Conservation (phyloP, 2,888 invertebrate species). For the Nipponacmea schrenckii region DNA sequence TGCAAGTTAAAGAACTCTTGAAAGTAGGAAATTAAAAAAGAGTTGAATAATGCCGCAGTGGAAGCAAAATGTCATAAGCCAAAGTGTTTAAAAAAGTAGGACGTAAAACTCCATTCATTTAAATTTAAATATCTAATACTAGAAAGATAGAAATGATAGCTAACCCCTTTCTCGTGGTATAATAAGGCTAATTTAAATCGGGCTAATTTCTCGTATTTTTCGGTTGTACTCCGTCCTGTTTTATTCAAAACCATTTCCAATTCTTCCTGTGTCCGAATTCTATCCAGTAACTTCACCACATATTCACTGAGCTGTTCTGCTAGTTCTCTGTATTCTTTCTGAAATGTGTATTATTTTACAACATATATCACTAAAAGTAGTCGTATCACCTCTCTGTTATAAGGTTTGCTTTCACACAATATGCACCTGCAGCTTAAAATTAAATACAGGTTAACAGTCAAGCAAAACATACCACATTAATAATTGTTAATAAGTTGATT, state of each 20-base stretch:
- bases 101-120: background rate
- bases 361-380: no score
- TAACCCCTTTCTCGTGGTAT: slow-evolving; percentile 64
- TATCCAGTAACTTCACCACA: slow-evolving; percentile 62
- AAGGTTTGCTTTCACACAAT: no score
- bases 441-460: no score
- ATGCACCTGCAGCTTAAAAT: no score
- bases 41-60: no score
- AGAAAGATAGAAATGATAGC: background rate
- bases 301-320: slow-evolving; percentile 62
- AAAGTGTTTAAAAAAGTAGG: background rate
- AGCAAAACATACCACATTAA: no score
- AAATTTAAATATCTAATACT: no score
- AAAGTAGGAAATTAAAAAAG: no score
- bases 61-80: no score
- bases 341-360: slow-evolving; percentile 17
- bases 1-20: no score
- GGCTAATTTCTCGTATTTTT: slow-evolving; percentile 56
- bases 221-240: slow-evolving; percentile 49
- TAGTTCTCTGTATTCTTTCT: slow-evolving; percentile 63
- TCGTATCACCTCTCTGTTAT: no score
- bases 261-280: slow-evolving; percentile 64
- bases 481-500: no score
- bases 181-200: slow-evolving; percentile 62
- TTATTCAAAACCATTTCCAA: slow-evolving; percentile 63